Evolutionary conservation across 2,797 vertebrate genomes (phyloP), one percentile per base, ranked within the genome.

Genomic region (Anas georgica): DNA sequence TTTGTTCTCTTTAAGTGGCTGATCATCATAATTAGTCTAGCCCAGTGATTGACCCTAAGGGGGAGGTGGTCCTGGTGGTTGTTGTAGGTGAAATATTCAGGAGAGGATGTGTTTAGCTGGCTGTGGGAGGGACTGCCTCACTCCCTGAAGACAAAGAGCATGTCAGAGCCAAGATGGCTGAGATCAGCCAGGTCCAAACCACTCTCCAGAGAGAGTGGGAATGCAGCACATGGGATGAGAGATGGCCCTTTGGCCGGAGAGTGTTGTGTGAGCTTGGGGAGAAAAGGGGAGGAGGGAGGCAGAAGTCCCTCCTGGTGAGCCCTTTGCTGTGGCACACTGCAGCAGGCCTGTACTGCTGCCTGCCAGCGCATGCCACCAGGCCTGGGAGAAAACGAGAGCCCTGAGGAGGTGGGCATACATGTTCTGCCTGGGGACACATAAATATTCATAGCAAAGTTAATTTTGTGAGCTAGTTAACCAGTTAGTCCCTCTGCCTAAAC

Each of bases 1-100:
- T 95, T 91, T 90, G 55, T 91, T 93, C 68, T 82, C 43, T 75
- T 90, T 6, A 2, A 76, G 68, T 64, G 68, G n/a, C 55, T 88
- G 80, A 90, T 90, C 56, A 82, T 35, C 54, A 29, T 76, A 80
- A 85, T 90, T 88, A 86, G 73, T 62, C 55, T 60, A n/a, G 59
- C 37, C 23, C 31, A n/a, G n/a, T 56, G 64, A 79, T 6, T 79
- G 76, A 88, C 68, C 68, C 54, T 63, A 28, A 80, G 86, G 55
- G 63, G 48, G 45, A 50, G 6, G 23, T 1, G 9, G 45, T 73
- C 17, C 28, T 84, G 25, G 58, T 70, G 58, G 45, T 66, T 76
- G 43, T 58, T 54, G 41, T 45, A 45, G 25, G 45, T 67, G 64
- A 78, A 70, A 50, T 10, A 59, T 31, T 13, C 1, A 3, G 48